Evolutionary conservation across 2,888 invertebrate species (phyloP).

Genomic region (Brachypalpus laphriformis): DNA sequence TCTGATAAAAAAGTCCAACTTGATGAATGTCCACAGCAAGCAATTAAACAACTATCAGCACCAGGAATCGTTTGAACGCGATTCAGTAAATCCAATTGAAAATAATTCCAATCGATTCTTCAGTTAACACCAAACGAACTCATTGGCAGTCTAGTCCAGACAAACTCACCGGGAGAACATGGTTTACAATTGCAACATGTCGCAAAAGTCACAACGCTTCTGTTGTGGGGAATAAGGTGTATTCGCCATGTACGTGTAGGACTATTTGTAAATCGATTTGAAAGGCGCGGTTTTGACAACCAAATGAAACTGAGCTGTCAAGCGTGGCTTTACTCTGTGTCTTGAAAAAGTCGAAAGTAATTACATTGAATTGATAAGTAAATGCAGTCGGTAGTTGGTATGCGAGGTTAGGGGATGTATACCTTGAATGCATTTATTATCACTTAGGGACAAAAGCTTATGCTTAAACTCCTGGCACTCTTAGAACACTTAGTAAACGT

Average conservation of each 20-base stretch:
- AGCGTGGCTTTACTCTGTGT: not conserved
- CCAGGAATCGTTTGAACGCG: conserved; percentile 37
- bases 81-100: conserved; percentile 35
- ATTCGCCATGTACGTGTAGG: not conserved
- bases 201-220: not conserved
- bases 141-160: conserved; percentile 42
- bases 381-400: not conserved
- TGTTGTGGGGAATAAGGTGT: conserved; percentile 1
- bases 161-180: not conserved
- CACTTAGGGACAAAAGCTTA: too few species aligned
- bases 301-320: not conserved
- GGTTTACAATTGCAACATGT: not conserved
- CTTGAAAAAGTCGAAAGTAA: conserved; percentile 10
- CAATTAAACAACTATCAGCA: conserved; percentile 49
- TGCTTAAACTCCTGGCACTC: too few species aligned
- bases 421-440: too few species aligned
- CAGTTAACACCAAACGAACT: conserved; percentile 1
- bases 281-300: conserved; percentile 23
- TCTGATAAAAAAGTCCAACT: conserved; percentile 26
- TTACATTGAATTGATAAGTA: conserved; percentile 6
- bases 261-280: conserved; percentile 22
- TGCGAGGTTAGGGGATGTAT: not conserved
- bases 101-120: conserved; percentile 9
- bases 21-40: conserved; percentile 34
- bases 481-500: too few species aligned